Evolutionary conservation across 1,140 invertebrate genomes (phyloP).

Genomic region (Mizuhopecten yessoensis): DNA sequence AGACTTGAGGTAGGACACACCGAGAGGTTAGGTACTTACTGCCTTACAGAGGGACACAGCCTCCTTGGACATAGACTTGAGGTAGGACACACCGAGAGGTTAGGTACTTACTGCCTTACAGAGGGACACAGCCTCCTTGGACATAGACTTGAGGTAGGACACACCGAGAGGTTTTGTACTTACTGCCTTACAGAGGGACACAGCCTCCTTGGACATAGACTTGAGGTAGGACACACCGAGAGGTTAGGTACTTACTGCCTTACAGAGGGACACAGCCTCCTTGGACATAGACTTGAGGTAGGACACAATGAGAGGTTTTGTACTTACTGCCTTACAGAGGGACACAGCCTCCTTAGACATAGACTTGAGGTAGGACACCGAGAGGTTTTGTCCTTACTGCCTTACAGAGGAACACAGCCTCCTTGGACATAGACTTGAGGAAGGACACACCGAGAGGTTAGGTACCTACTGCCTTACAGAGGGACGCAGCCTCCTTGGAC

Average conservation of each 20-base stretch:
- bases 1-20: constrained; percentile 98
- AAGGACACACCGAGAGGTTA: too few relatives aligned
- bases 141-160: constrained; percentile 98
- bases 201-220: constrained; percentile 95
- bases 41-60: constrained; percentile 98
- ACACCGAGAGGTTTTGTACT: too few relatives aligned
- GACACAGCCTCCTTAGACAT: too few relatives aligned
- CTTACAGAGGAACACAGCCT: too few relatives aligned
- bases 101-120: constrained; percentile 94
- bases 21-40: constrained; percentile 96
- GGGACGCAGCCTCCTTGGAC: too few relatives aligned
- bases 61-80: constrained; percentile 95
- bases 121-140: constrained; percentile 96
- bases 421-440: too few relatives aligned
- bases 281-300: constrained; percentile 98
- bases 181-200: constrained; percentile 98
- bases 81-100: too few relatives aligned
- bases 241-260: constrained; percentile 89
- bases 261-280: constrained; percentile 97
- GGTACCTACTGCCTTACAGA: too few relatives aligned
- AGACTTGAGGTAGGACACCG: too few relatives aligned
- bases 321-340: too few relatives aligned
- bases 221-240: constrained; percentile 84
- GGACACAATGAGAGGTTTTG: too few relatives aligned
- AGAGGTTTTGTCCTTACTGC: too few relatives aligned